phyloP scores from a whole-genome alignment of 2,888 invertebrate species.

The Lagria hirta region DNA sequence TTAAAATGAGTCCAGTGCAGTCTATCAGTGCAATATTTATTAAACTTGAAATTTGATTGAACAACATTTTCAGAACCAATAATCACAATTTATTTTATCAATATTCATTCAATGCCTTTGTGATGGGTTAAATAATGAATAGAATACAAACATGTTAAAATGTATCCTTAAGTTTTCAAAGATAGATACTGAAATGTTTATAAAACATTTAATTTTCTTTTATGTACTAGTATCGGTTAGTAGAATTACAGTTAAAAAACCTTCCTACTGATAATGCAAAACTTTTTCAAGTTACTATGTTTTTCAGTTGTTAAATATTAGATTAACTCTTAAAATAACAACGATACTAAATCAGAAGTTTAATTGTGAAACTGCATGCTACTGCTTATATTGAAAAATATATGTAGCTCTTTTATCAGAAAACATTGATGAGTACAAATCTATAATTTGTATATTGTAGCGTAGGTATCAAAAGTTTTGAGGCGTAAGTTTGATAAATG shows the following conservation, averaged over 20 bases:
- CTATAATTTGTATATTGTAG: slow-evolving; percentile 31
- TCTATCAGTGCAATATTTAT: slow-evolving; percentile 11
- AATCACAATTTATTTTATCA: slow-evolving; percentile 18
- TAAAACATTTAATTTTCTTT: slow-evolving; percentile 34
- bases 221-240: slow-evolving; percentile 39
- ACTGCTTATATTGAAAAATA: slow-evolving; percentile 32
- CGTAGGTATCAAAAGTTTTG: slow-evolving; percentile 28
- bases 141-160: no score
- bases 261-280: slow-evolving; percentile 7
- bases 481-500: slow-evolving; percentile 39
- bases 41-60: slow-evolving; percentile 12
- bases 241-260: slow-evolving; percentile 22
- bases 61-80: slow-evolving; percentile 25
- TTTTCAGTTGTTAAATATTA: slow-evolving; percentile 30
- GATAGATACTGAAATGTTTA: slow-evolving; percentile 31
- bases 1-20: slow-evolving; percentile 16
- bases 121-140: no score
- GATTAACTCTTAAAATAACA: slow-evolving; percentile 32
- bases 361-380: slow-evolving; percentile 40
- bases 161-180: slow-evolving; percentile 33
- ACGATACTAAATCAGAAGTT: slow-evolving; percentile 33
- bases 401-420: slow-evolving; percentile 38
- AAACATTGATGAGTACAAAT: slow-evolving; percentile 45
- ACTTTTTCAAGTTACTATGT: slow-evolving; percentile 31
- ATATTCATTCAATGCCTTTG: no score